Evolutionary conservation across 1,140 invertebrate genomes (phyloP).

Genomic region (Bacillus rossius): DNA sequence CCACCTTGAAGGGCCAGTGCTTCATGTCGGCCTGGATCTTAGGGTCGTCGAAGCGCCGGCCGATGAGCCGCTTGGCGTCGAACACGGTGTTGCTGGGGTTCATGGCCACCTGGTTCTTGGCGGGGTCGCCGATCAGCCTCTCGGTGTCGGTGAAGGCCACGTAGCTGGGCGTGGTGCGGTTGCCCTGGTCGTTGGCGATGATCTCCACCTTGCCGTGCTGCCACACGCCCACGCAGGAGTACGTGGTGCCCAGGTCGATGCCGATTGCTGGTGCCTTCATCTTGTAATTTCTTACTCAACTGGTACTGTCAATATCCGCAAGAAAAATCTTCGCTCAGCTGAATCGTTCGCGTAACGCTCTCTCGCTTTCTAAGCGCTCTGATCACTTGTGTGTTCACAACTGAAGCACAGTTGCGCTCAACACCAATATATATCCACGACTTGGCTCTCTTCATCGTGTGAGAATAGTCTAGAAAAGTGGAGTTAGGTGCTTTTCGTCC

Average conservation of each 20-base stretch:
- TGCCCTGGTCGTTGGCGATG: conserved; percentile 92
- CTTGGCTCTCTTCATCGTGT: too few relatives aligned
- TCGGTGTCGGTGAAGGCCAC: conserved; percentile 84
- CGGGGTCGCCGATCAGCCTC: conserved; percentile 64
- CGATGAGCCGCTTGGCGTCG: conserved; percentile 69
- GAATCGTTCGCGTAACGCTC: too few relatives aligned
- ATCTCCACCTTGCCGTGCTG: conserved; percentile 87
- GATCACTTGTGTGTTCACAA: too few relatives aligned
- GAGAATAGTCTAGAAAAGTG: too few relatives aligned
- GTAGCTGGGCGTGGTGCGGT: conserved; percentile 86
- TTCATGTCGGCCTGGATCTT: conserved; percentile 71
- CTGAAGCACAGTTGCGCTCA: too few relatives aligned
- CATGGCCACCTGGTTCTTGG: conserved; percentile 70
- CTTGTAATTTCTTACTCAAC: background rate
- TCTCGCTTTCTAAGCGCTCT: too few relatives aligned
- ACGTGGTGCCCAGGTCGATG: conserved; percentile 74
- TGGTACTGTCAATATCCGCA: too few relatives aligned
- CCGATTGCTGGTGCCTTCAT: conserved; percentile 58
- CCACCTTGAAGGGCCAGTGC: conserved; percentile 74
- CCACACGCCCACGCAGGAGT: conserved; percentile 77
- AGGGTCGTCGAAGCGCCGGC: conserved; percentile 66
- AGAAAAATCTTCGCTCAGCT: too few relatives aligned
- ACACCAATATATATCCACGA: too few relatives aligned
- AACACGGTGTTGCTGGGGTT: conserved; percentile 82
- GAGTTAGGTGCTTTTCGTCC: too few relatives aligned